Conservation (phyloP, 2,888 invertebrate genomes). For the Seira musarum region DNA sequence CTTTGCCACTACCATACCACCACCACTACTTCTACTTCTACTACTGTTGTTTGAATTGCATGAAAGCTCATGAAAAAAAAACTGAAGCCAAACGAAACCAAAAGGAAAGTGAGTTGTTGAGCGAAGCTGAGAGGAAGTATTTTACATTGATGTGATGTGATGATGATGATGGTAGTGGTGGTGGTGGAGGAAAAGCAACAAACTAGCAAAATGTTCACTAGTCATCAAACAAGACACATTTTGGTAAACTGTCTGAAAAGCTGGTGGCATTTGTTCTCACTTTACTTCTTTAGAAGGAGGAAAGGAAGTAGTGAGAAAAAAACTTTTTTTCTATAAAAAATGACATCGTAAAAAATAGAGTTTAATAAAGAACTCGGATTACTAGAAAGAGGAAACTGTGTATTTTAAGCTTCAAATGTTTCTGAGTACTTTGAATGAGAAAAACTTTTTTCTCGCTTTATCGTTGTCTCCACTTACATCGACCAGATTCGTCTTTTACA, state of each 20-base stretch:
- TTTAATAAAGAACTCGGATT: too few relatives aligned
- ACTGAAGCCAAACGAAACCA: neutral
- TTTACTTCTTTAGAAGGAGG: slow-evolving; percentile 15
- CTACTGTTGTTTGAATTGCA: too few relatives aligned
- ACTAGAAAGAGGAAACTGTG: too few relatives aligned
- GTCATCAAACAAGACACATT: slow-evolving; percentile 55
- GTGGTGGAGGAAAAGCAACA: neutral
- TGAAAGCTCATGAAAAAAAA: too few relatives aligned
- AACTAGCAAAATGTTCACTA: slow-evolving; percentile 51
- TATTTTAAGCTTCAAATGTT: too few relatives aligned
- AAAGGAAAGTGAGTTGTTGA: neutral
- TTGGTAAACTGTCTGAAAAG: slow-evolving; percentile 55
- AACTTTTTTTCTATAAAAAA: slow-evolving; percentile 27
- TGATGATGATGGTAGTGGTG: neutral
- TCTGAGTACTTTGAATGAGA: too few relatives aligned
- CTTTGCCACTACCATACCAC: neutral
- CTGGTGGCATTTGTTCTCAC: slow-evolving; percentile 51
- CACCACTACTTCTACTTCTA: neutral
- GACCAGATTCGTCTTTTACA: slow-evolving; percentile 21
- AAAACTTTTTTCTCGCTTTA: slow-evolving; percentile 15
- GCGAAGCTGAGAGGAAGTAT: neutral
- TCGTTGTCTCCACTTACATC: neutral
- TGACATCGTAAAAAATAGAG: slow-evolving; percentile 19
- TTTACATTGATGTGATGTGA: neutral
- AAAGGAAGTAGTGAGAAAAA: neutral